A percentile compares a stretch with the other conserved stretches of the same genome.
Evolutionary conservation across 2,113 vertebrate genomes (phyloP).

Genomic region (Pardalotus punctatus): DNA sequence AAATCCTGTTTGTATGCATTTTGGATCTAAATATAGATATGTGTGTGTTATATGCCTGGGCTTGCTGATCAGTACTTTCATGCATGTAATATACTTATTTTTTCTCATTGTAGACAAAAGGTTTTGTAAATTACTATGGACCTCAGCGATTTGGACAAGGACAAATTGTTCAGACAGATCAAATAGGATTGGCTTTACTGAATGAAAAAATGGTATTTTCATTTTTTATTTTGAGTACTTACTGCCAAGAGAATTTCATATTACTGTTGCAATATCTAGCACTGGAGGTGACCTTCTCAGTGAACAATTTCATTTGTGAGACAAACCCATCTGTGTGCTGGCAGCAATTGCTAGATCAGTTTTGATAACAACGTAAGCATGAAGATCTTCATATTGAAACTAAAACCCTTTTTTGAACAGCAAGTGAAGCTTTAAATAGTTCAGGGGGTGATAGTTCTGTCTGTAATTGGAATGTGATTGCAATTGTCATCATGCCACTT

Average conservation of each 20-base stretch:
- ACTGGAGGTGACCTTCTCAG: background rate
- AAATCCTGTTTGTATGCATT: background rate
- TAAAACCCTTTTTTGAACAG: background rate
- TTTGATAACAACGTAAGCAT: background rate
- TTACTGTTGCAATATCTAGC: background rate
- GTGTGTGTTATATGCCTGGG: background rate
- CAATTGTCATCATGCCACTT: background rate
- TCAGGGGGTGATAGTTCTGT: background rate
- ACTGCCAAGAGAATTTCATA: background rate
- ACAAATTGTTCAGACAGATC: constrained; percentile 77
- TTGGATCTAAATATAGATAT: background rate
- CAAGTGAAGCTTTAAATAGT: background rate
- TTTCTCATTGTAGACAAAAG: constrained; percentile 71
- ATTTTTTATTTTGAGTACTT: background rate
- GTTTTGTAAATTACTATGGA: constrained; percentile 87
- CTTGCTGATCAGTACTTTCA: background rate
- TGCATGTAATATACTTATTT: background rate
- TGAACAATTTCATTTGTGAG: background rate
- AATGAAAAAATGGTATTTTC: constrained; percentile 79
- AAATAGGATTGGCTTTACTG: constrained; percentile 82
- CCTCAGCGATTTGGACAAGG: constrained; percentile 83
- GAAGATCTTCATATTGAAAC: background rate
- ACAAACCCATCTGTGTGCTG: background rate
- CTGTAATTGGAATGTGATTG: background rate
- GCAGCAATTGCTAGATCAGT: background rate